Evolutionary conservation across 2,113 vertebrate species (phyloP).

Genomic region (Dicerorhinus sumatrensis): DNA sequence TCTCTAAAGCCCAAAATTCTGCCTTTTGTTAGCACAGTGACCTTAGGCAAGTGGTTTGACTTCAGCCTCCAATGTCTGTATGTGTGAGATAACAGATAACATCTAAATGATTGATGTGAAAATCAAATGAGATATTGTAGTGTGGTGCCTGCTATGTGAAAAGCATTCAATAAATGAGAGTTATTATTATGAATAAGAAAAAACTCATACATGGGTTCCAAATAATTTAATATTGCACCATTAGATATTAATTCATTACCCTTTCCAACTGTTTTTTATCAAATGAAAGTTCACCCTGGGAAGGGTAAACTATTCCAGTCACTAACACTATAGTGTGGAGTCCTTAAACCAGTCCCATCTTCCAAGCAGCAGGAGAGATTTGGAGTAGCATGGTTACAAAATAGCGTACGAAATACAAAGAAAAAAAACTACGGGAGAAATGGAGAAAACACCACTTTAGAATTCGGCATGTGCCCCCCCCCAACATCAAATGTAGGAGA

Average conservation of each 20-base stretch:
- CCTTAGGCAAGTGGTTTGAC: background rate
- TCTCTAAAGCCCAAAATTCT: background rate
- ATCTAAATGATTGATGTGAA: background rate
- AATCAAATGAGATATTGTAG: constrained; percentile 12
- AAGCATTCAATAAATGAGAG: background rate
- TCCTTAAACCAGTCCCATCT: background rate
- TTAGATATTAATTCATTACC: background rate
- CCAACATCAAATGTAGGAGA: background rate
- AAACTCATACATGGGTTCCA: background rate
- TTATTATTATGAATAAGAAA: constrained; percentile 1
- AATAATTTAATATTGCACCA: constrained; percentile 18
- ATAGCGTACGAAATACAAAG: background rate
- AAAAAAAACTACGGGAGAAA: background rate
- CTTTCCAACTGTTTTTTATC: background rate
- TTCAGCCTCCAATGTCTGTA: background rate
- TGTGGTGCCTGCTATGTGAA: background rate
- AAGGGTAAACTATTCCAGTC: background rate
- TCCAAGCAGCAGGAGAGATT: background rate
- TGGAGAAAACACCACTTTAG: background rate
- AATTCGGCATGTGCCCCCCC: background rate
- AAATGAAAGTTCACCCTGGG: background rate
- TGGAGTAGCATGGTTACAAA: background rate
- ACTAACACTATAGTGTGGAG: background rate
- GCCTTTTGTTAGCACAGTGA: background rate
- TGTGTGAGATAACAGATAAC: background rate